Percentiles rank a stretch among this genome's conserved stretches.
Conservation (phyloP, 1,140 invertebrate species). For the Bathynomus jamesi region DNA sequence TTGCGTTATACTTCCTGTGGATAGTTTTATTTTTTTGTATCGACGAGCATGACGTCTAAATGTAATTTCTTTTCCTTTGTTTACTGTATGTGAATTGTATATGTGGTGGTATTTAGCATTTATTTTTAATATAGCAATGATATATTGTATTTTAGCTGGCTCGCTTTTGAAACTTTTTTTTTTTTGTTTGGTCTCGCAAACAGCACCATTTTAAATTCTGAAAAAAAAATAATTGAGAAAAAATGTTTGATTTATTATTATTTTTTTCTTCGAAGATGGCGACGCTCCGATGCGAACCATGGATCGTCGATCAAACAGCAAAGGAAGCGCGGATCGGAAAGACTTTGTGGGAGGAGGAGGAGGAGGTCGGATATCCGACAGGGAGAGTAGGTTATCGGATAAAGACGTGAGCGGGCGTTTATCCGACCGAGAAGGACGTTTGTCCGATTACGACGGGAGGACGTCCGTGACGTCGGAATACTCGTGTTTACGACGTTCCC, state of each 20-base stretch:
- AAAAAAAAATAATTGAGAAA: too few species aligned
- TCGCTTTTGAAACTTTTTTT: too few species aligned
- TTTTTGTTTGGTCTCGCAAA: too few species aligned
- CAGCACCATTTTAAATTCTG: too few species aligned
- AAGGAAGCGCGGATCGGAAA: constrained; percentile 19
- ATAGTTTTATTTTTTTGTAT: too few species aligned
- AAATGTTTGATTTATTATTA: not conserved
- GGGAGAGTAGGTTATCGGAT: constrained; percentile 32
- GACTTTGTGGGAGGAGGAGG: constrained; percentile 23
- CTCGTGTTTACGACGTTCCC: constrained; percentile 34
- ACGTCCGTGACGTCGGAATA: constrained; percentile 28
- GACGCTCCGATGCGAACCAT: constrained; percentile 14
- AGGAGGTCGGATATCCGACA: constrained; percentile 27
- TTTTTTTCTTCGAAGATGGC: not conserved
- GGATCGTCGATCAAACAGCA: constrained; percentile 20
- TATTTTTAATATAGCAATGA: too few species aligned
- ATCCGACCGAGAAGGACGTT: constrained; percentile 7
- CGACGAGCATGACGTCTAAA: too few species aligned
- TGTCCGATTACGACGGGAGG: constrained; percentile 19
- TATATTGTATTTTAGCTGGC: too few species aligned
- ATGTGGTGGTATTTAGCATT: too few species aligned
- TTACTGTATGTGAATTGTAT: too few species aligned
- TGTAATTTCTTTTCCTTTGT: too few species aligned
- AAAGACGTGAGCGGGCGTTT: constrained; percentile 18
- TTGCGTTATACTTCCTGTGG: too few species aligned